Conservation (phyloP, 2,797 vertebrate genomes). For the Oreochromis grahami region DNA sequence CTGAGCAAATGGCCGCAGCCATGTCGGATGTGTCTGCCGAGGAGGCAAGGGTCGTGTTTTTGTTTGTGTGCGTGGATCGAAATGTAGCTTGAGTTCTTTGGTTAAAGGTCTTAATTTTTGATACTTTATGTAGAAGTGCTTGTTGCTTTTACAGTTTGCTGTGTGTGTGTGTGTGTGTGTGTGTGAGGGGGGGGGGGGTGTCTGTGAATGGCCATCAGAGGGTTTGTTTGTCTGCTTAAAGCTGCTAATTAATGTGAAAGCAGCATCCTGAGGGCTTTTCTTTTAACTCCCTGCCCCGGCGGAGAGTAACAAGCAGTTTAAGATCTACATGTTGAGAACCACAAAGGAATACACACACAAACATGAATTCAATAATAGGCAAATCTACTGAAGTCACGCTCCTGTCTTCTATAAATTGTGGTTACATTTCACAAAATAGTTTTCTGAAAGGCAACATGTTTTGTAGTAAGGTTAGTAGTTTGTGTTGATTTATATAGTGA, state of each 20-base stretch:
- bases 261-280: background rate
- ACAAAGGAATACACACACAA: background rate
- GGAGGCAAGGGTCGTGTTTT: background rate
- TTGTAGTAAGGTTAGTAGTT: background rate
- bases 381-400: background rate
- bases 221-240: background rate
- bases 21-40: conserved; percentile 35
- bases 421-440: background rate
- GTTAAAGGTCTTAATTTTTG: background rate
- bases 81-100: background rate
- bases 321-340: background rate
- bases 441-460: background rate
- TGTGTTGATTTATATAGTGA: background rate
- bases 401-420: background rate
- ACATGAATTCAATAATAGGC: background rate
- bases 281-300: conserved; percentile 4
- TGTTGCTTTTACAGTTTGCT: no score
- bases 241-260: conserved; percentile 33
- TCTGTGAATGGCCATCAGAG: background rate
- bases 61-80: background rate
- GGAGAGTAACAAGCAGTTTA: background rate
- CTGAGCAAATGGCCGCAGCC: conserved; percentile 43
- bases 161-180: no score
- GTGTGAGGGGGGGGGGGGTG: no score
- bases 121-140: background rate